Percentiles rank a stretch among this genome's conserved stretches.
Conservation (phyloP, 1,140 invertebrate genomes). For the Drosophila equinoxialis region DNA sequence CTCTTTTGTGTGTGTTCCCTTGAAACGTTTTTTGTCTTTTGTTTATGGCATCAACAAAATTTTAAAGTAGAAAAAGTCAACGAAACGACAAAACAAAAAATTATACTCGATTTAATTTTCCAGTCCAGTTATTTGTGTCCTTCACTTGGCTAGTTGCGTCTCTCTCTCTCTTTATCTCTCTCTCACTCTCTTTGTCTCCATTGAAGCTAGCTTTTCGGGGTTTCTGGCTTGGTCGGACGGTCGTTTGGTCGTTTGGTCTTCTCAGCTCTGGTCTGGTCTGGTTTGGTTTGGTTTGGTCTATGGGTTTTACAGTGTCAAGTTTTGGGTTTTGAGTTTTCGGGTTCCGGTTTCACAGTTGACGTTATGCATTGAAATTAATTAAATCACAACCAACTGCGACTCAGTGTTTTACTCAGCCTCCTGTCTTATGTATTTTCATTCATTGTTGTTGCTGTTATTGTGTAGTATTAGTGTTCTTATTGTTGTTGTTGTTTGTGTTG, state of each 20-base stretch:
- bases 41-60: slow-evolving; percentile 53
- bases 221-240: slow-evolving; percentile 3
- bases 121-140: slow-evolving; percentile 62
- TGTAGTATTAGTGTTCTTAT: slow-evolving; percentile 23
- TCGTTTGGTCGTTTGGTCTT: not conserved
- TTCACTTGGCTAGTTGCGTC: slow-evolving; percentile 21
- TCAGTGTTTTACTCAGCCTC: slow-evolving; percentile 19
- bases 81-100: slow-evolving; percentile 55
- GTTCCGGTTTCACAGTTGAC: slow-evolving; percentile 78
- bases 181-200: slow-evolving; percentile 17
- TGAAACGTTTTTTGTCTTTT: slow-evolving; percentile 33
- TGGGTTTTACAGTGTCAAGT: slow-evolving; percentile 30
- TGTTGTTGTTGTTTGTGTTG: slow-evolving; percentile 27
- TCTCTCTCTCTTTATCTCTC: slow-evolving; percentile 17
- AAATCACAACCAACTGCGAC: slow-evolving; percentile 73
- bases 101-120: slow-evolving; percentile 81
- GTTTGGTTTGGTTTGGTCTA: not conserved
- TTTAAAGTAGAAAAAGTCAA: slow-evolving; percentile 68
- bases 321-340: slow-evolving; percentile 53
- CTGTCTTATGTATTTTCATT: slow-evolving; percentile 21
- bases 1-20: slow-evolving; percentile 13
- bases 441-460: slow-evolving; percentile 29
- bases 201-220: not conserved
- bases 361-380: slow-evolving; percentile 82
- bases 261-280: too few relatives aligned